A percentile compares a stretch with the other conserved stretches of the same genome.
These are phyloP conservation scores for Megalops cyprinoides DNA, from an alignment of 2,797 vertebrate species.

Conservation along the genomic window DNA sequence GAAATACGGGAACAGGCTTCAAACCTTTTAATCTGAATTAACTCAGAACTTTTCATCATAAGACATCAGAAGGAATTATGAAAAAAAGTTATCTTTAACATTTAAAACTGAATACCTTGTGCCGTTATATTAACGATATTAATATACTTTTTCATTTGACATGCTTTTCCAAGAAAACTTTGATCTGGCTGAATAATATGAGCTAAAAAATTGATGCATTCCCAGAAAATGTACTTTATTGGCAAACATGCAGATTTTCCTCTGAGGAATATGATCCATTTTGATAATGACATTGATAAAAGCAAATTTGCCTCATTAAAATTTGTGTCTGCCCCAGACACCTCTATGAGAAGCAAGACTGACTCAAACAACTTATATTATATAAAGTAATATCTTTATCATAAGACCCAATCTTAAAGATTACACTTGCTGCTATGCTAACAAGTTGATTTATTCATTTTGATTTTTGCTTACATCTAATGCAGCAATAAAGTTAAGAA, in stretches of 20 bases:
- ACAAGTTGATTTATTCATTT: not conserved
- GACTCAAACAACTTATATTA: not conserved
- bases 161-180: not conserved
- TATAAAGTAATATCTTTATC: not conserved
- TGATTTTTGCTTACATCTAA: not conserved
- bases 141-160: not conserved
- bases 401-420: not conserved
- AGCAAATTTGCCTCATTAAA: not conserved
- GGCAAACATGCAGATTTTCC: not conserved
- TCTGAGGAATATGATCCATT: not conserved
- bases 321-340: not conserved
- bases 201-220: no score
- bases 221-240: no score
- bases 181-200: not conserved
- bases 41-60: not conserved
- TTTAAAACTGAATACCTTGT: not conserved
- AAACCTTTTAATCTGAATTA: not conserved
- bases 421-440: not conserved
- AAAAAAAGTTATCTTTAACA: not conserved
- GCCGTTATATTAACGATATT: not conserved
- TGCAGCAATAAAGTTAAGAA: not conserved
- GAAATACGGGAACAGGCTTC: not conserved
- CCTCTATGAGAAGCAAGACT: not conserved
- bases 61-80: not conserved
- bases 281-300: not conserved